Evolutionary conservation across 2,888 invertebrate species (phyloP).

Genomic region (Xiphydria camelus): DNA sequence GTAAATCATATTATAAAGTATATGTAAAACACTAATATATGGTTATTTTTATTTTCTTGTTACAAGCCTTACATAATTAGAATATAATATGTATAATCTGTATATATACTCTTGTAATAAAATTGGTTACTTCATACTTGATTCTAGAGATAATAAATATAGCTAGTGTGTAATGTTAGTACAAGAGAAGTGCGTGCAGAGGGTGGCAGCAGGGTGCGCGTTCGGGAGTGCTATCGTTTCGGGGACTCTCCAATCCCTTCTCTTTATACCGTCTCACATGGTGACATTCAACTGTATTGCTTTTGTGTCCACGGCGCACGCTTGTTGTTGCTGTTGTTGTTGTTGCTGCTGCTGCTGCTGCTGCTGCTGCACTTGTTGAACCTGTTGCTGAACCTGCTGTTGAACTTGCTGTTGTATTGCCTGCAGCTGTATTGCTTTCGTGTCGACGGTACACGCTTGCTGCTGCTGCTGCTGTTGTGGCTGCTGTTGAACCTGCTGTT

Average conservation of each 20-base stretch:
- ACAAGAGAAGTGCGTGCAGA: constrained; percentile 58
- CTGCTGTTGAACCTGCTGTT: constrained; percentile 44
- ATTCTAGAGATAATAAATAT: constrained; percentile 56
- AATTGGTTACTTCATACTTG: constrained; percentile 49
- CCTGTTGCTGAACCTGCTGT: constrained; percentile 53
- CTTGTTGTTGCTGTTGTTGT: constrained; percentile 48
- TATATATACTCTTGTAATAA: constrained; percentile 58
- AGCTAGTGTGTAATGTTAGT: constrained; percentile 56
- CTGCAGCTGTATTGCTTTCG: constrained; percentile 44
- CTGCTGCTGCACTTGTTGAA: constrained; percentile 48
- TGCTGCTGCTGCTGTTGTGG: constrained; percentile 56
- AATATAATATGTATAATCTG: constrained; percentile 56
- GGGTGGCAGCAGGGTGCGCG: constrained; percentile 55
- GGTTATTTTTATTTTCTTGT: constrained; percentile 57
- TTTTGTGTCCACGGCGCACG: constrained; percentile 54
- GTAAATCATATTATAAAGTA: constrained; percentile 55
- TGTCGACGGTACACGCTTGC: constrained; percentile 49
- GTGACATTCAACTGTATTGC: constrained; percentile 58
- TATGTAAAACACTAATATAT: constrained; percentile 59
- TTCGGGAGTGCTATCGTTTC: constrained; percentile 50
- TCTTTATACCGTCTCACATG: constrained; percentile 53
- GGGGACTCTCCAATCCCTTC: constrained; percentile 44
- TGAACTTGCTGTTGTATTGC: constrained; percentile 51
- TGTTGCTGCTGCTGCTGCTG: constrained; percentile 50
- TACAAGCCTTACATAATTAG: constrained; percentile 58